Evolutionary conservation across 1,140 invertebrate genomes (phyloP).

Genomic region (Conus ventricosus): DNA sequence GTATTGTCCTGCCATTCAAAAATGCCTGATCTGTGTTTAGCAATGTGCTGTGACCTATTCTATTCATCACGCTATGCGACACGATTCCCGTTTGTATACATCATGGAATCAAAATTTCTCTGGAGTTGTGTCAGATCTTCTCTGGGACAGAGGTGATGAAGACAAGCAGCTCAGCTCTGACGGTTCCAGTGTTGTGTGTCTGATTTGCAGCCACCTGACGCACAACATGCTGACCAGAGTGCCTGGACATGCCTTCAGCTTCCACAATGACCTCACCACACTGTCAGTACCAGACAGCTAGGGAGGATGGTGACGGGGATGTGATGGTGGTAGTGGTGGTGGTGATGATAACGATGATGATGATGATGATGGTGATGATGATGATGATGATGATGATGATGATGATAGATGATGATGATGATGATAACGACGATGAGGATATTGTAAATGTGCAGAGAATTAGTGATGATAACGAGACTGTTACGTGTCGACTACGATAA

Average conservation of each 20-base stretch:
- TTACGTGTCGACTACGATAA: not conserved
- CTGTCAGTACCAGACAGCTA: not conserved
- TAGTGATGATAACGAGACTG: not conserved
- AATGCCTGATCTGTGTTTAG: too few species aligned
- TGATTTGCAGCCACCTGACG: not conserved
- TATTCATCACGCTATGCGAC: too few species aligned
- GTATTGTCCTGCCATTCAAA: too few species aligned
- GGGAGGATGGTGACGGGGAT: not conserved
- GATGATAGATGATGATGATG: not conserved
- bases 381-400: constrained; percentile 4
- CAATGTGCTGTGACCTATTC: too few species aligned
- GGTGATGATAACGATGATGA: not conserved
- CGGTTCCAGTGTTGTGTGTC: too few species aligned
- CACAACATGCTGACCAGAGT: not conserved
- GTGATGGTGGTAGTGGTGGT: not conserved
- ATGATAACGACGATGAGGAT: not conserved
- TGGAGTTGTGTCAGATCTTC: too few species aligned
- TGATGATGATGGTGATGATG: not conserved
- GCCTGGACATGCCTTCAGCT: not conserved
- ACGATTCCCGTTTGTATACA: too few species aligned
- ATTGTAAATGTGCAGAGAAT: not conserved
- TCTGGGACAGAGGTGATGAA: too few species aligned
- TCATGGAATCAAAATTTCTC: too few species aligned
- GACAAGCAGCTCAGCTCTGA: too few species aligned
- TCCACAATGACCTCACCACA: not conserved